Evolutionary conservation across 2,797 vertebrate genomes (phyloP).

Genomic region (Carduelis carduelis): DNA sequence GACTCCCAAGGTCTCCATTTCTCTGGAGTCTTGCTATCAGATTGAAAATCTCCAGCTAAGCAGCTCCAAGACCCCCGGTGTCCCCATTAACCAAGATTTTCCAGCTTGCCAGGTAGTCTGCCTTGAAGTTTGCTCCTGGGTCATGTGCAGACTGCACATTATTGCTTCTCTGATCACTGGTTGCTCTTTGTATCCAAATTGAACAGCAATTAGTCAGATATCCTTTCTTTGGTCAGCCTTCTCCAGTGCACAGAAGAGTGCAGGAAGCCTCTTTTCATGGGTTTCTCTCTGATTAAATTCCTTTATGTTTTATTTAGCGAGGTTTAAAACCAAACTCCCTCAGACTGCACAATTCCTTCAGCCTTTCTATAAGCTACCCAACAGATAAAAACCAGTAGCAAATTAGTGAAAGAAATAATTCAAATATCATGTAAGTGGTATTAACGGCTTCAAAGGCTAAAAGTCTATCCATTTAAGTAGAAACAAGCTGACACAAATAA

Average conservation of each 20-base stretch:
- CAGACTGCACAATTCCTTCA: not conserved
- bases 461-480: not conserved
- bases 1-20: not conserved
- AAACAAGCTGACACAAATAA: not conserved
- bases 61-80: not conserved
- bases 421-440: not conserved
- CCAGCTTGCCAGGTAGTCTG: not conserved
- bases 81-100: not conserved
- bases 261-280: not conserved
- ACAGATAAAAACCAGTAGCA: not conserved
- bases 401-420: not conserved
- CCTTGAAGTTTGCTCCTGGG: not conserved
- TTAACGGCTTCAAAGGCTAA: not conserved
- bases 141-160: fast-evolving
- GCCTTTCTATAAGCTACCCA: not conserved
- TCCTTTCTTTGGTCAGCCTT: not conserved
- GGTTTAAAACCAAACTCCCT: not conserved
- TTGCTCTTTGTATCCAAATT: not conserved
- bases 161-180: not conserved
- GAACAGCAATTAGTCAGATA: not conserved
- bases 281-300: not conserved
- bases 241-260: not conserved
- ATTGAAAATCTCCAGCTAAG: not conserved
- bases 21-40: not conserved
- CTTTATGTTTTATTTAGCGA: not conserved